Percentiles rank a stretch among this genome's conserved stretches.
Conservation (phyloP, 2,888 invertebrate genomes). For the Lamellibrachia columna region DNA sequence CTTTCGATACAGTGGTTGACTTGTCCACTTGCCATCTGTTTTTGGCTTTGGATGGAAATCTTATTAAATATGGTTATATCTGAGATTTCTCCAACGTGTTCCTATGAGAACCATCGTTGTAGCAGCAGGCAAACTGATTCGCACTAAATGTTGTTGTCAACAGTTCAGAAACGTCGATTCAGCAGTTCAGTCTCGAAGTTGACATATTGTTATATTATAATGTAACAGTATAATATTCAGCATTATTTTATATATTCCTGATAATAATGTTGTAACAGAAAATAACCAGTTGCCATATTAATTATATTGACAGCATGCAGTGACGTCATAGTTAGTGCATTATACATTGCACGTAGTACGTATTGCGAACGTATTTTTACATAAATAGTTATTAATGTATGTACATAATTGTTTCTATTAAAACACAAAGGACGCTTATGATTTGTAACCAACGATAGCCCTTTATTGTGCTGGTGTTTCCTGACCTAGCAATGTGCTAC, state of each 20-base stretch:
- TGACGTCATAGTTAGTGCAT: neutral
- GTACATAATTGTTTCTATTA: neutral
- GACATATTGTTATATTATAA: neutral
- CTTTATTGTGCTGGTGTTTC: neutral
- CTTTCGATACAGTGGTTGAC: too few species aligned
- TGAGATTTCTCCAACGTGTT: too few species aligned
- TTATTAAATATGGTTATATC: too few species aligned
- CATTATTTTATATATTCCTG: neutral
- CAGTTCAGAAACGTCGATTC: neutral
- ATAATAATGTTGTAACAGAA: too few species aligned
- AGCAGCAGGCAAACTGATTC: too few species aligned
- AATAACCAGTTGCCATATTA: neutral
- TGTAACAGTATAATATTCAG: neutral
- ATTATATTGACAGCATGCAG: neutral
- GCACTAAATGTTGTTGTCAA: too few species aligned
- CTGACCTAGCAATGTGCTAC: neutral
- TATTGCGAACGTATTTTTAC: neutral
- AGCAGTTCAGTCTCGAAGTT: neutral
- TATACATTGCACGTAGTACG: neutral
- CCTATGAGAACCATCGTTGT: too few species aligned
- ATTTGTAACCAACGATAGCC: neutral
- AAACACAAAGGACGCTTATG: neutral
- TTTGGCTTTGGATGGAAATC: too few species aligned
- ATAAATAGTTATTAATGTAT: neutral
- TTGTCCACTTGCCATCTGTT: too few species aligned